Conservation (phyloP, 1,140 invertebrate species). For the Wiebesia pumilae region DNA sequence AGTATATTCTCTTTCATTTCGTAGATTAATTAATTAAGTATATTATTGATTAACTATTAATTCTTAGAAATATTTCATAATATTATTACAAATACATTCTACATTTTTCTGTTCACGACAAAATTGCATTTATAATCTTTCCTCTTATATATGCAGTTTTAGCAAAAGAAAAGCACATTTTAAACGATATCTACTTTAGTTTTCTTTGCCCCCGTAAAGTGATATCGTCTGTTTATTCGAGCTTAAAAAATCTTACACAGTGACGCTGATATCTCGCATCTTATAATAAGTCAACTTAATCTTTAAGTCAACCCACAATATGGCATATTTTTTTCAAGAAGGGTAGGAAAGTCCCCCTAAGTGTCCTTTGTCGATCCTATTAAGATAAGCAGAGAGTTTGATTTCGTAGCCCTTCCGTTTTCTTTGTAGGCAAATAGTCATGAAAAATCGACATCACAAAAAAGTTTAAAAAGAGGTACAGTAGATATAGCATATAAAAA, state of each 20-base stretch:
- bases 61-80: too few species aligned
- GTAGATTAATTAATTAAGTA: too few species aligned
- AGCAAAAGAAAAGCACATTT: background rate
- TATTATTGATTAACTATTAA: too few species aligned
- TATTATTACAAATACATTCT: too few species aligned
- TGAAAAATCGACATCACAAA: background rate
- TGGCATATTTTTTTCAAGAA: background rate
- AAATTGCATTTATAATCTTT: background rate
- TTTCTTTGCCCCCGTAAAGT: background rate
- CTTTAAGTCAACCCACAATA: background rate
- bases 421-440: slow-evolving; percentile 47
- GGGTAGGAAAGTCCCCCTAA: background rate
- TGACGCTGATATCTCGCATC: background rate
- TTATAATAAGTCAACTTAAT: background rate
- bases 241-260: slow-evolving; percentile 23
- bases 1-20: too few species aligned
- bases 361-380: slow-evolving; percentile 40
- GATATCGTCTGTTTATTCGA: slow-evolving; percentile 7
- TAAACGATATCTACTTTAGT: slow-evolving; percentile 12
- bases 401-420: slow-evolving; percentile 33
- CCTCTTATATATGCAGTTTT: background rate
- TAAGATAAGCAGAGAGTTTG: slow-evolving; percentile 35
- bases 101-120: background rate
- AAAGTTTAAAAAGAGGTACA: background rate
- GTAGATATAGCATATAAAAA: background rate